phyloP scores from a whole-genome alignment of 2,888 invertebrate species.

The Leucozona laternaria region DNA sequence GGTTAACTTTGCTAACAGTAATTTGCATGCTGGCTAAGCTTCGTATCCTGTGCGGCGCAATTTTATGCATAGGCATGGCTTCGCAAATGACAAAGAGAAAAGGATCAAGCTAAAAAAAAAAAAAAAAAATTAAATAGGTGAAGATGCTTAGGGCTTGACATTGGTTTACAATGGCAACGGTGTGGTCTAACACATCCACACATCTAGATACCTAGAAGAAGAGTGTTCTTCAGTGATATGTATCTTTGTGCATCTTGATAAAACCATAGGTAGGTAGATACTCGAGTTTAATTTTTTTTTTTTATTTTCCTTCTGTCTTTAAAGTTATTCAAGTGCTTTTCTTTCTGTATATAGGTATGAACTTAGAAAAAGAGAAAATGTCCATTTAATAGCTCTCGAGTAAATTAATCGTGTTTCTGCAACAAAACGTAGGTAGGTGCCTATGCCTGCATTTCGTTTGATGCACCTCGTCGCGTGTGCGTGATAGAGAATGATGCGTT shows the following conservation, averaged over 20 bases:
- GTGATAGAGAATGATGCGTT: slow-evolving; percentile 12
- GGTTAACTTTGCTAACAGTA: slow-evolving; percentile 69
- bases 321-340: not conserved
- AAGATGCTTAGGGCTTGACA: slow-evolving; percentile 66
- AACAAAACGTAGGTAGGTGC: not conserved
- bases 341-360: not conserved
- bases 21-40: slow-evolving; percentile 60
- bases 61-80: slow-evolving; percentile 54
- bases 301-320: not conserved
- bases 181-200: slow-evolving; percentile 50
- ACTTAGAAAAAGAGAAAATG: slow-evolving; percentile 7
- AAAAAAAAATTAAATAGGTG: slow-evolving; percentile 48
- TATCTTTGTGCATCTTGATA: slow-evolving; percentile 19
- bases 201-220: not conserved
- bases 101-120: not conserved
- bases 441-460: slow-evolving; percentile 15
- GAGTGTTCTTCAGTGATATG: slow-evolving; percentile 18
- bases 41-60: slow-evolving; percentile 41
- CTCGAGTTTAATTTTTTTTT: not conserved
- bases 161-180: slow-evolving; percentile 51
- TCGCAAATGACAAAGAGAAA: not conserved
- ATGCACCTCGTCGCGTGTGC: slow-evolving; percentile 20
- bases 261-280: not conserved
- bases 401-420: slow-evolving; percentile 69
- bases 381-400: slow-evolving; percentile 66